Conservation (phyloP, 2,888 invertebrate species). For the Omphaloscelis lunosa region DNA sequence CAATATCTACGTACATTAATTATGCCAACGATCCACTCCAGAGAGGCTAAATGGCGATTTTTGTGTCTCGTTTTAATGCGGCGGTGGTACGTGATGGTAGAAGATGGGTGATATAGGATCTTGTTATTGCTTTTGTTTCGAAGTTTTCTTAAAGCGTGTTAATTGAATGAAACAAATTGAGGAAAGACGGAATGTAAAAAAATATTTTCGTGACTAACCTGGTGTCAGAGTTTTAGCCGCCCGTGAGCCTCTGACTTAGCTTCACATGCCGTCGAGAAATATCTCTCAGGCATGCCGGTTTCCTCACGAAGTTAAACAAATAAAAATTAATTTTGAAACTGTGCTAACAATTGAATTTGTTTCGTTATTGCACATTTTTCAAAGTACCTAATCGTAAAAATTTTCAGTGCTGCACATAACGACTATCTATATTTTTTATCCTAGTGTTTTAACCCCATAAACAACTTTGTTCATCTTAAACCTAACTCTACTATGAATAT, state of each 20-base stretch:
- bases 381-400: too few relatives aligned
- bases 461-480: slow-evolving; percentile 26
- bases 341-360: neutral
- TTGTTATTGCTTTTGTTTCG: slow-evolving; percentile 64
- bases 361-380: neutral
- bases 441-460: neutral
- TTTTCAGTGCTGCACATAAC: neutral
- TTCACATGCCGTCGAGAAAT: too few relatives aligned
- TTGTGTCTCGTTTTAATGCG: slow-evolving; percentile 77
- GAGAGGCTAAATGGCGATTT: slow-evolving; percentile 74
- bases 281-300: too few relatives aligned
- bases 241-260: too few relatives aligned
- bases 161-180: slow-evolving; percentile 33
- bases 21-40: slow-evolving; percentile 82
- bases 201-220: neutral
- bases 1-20: slow-evolving; percentile 81
- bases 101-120: slow-evolving; percentile 63
- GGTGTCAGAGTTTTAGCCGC: too few relatives aligned
- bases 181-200: neutral
- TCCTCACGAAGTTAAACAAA: neutral
- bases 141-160: slow-evolving; percentile 24
- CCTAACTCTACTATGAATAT: slow-evolving; percentile 44
- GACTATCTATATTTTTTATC: neutral
- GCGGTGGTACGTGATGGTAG: slow-evolving; percentile 77
- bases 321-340: neutral